A percentile compares a stretch with the other conserved stretches of the same genome.
Conservation (phyloP, 2,113 vertebrate genomes). For the Polypterus bichir region DNA sequence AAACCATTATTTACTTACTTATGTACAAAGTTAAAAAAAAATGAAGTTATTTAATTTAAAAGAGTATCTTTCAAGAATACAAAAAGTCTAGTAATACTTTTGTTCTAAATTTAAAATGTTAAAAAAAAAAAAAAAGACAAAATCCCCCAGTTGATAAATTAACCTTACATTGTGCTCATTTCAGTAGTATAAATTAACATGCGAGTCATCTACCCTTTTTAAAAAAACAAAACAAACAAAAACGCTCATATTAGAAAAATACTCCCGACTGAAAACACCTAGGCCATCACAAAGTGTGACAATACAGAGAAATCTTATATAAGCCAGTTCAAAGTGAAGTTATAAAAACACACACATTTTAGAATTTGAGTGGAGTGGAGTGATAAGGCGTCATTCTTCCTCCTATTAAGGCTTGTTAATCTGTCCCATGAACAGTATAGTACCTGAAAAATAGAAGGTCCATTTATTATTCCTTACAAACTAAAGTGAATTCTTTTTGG, state of each 20-base stretch:
- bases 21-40: neutral
- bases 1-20: neutral
- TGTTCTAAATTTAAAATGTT: neutral
- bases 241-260: no score
- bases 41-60: neutral
- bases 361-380: no score
- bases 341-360: no score
- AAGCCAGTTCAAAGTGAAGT: no score
- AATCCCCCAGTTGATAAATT: neutral
- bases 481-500: no score
- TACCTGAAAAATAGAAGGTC: constrained; percentile 46
- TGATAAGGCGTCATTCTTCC: no score
- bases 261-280: no score
- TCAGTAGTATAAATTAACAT: neutral
- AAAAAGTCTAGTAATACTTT: no score
- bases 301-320: no score
- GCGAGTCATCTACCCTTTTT: neutral
- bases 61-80: no score
- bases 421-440: constrained; percentile 87
- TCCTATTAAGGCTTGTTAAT: constrained; percentile 74
- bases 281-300: no score
- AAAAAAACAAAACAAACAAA: neutral
- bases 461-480: no score
- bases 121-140: neutral
- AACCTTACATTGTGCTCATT: neutral